These are phyloP conservation scores for Xenentodon cancila DNA, from an alignment of 2,797 vertebrate species.

Conservation along the genomic window DNA sequence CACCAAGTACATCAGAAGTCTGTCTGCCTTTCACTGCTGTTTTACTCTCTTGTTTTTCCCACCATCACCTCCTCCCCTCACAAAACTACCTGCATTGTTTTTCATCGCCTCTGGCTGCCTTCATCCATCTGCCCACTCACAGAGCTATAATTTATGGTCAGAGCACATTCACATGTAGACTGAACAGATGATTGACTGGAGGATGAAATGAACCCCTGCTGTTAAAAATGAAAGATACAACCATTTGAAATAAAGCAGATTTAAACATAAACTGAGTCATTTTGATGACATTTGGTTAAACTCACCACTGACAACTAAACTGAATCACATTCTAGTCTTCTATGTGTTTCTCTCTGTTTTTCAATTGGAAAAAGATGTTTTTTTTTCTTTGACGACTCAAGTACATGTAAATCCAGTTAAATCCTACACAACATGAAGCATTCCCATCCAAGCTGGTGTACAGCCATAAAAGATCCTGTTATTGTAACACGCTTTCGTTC, in stretches of 20 bases:
- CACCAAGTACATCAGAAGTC: slow-evolving; percentile 23
- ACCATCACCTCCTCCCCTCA: slow-evolving; percentile 17
- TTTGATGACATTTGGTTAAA: neutral
- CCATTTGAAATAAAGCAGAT: neutral
- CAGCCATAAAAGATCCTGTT: slow-evolving; percentile 13
- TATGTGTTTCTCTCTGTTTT: neutral
- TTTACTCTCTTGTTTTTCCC: slow-evolving; percentile 36
- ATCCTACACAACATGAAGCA: neutral
- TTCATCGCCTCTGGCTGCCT: slow-evolving; percentile 51
- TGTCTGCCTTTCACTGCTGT: slow-evolving; percentile 26
- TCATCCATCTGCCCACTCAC: slow-evolving; percentile 58
- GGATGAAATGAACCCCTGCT: slow-evolving; percentile 8
- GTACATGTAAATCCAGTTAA: slow-evolving; percentile 1
- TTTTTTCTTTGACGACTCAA: slow-evolving; percentile 3
- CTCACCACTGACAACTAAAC: neutral
- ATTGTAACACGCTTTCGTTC: neutral
- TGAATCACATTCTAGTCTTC: neutral
- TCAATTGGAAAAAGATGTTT: neutral
- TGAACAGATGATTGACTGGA: slow-evolving; percentile 28
- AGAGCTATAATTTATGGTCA: slow-evolving; percentile 56
- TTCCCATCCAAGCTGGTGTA: neutral
- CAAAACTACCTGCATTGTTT: slow-evolving; percentile 37
- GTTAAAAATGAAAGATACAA: neutral
- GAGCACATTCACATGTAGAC: slow-evolving; percentile 44
- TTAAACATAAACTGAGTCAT: neutral